A percentile compares a stretch with the other conserved stretches of the same genome.
phyloP scores from a whole-genome alignment of 2,888 invertebrate genomes.

The Alviniconcha strummeri region DNA sequence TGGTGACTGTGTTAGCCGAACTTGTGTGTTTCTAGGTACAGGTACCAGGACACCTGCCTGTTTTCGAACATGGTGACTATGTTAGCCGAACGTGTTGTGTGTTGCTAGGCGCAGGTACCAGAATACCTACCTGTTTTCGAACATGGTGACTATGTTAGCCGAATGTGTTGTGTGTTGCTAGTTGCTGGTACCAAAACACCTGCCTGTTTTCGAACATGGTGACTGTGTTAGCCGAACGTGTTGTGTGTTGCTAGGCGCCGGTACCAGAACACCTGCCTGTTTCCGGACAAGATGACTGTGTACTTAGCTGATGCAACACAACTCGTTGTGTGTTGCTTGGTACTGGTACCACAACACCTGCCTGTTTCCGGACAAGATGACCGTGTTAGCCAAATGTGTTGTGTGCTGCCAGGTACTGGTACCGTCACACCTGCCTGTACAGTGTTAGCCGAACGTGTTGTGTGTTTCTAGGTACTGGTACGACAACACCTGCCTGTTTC shows the following conservation, averaged over 20 bases:
- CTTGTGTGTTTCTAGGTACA: neutral
- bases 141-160: constrained; percentile 47
- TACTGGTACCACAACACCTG: constrained; percentile 71
- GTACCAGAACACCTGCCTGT: too few species aligned
- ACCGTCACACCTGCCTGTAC: neutral
- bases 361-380: constrained; percentile 67
- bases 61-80: too few species aligned
- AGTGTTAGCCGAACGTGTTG: neutral
- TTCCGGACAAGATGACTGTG: constrained; percentile 32
- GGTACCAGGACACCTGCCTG: too few species aligned
- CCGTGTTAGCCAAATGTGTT: constrained; percentile 48
- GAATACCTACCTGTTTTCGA: too few species aligned
- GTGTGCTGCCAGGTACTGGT: too few species aligned
- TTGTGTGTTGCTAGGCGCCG: too few species aligned
- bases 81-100: too few species aligned
- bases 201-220: too few species aligned
- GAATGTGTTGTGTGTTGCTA: constrained; percentile 51
- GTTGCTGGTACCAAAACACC: too few species aligned
- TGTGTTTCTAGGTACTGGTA: constrained; percentile 51
- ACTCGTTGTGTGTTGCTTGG: constrained; percentile 39
- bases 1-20: constrained; percentile 39
- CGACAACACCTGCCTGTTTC: constrained; percentile 65
- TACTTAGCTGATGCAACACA: too few species aligned
- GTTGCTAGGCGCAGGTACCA: too few species aligned
- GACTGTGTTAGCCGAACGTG: too few species aligned